Conservation (phyloP, 2,888 invertebrate genomes). For the Agrenia bidenticulata region DNA sequence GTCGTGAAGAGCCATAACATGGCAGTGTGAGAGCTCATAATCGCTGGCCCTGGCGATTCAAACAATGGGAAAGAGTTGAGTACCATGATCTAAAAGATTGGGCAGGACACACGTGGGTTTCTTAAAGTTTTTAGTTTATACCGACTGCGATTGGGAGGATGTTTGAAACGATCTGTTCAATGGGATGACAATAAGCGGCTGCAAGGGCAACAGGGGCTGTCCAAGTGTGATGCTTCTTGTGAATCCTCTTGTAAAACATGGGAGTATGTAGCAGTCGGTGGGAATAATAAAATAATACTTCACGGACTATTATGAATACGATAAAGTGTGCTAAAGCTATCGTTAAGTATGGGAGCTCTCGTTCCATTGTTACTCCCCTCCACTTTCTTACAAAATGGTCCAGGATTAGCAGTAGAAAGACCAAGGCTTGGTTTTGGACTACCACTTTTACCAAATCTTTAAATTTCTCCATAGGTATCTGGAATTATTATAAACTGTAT, state of each 20-base stretch:
- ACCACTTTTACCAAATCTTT: constrained; percentile 23
- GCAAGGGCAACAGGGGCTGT: constrained; percentile 33
- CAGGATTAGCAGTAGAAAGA: constrained; percentile 11
- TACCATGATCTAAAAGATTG: neutral
- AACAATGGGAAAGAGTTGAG: neutral
- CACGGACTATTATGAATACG: constrained; percentile 73
- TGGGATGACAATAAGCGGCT: constrained; percentile 29
- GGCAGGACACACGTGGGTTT: constrained; percentile 1
- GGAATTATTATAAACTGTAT: too few relatives aligned
- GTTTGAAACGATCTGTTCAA: constrained; percentile 37
- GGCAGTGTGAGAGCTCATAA: constrained; percentile 24
- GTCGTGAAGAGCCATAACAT: constrained; percentile 27
- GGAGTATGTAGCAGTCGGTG: constrained; percentile 59
- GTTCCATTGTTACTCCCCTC: constrained; percentile 4
- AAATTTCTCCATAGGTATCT: constrained; percentile 24
- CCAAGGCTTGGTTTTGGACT: constrained; percentile 17
- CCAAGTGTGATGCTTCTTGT: constrained; percentile 40
- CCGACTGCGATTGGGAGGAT: constrained; percentile 54
- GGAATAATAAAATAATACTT: constrained; percentile 80
- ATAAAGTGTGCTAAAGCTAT: constrained; percentile 3
- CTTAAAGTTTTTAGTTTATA: constrained; percentile 56
- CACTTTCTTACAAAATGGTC: constrained; percentile 8
- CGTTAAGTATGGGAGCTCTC: constrained; percentile 10
- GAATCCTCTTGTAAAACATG: constrained; percentile 33
- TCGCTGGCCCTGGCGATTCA: constrained; percentile 22